Conservation (phyloP, 2,113 vertebrate species). For the Corynorhinus townsendii region DNA sequence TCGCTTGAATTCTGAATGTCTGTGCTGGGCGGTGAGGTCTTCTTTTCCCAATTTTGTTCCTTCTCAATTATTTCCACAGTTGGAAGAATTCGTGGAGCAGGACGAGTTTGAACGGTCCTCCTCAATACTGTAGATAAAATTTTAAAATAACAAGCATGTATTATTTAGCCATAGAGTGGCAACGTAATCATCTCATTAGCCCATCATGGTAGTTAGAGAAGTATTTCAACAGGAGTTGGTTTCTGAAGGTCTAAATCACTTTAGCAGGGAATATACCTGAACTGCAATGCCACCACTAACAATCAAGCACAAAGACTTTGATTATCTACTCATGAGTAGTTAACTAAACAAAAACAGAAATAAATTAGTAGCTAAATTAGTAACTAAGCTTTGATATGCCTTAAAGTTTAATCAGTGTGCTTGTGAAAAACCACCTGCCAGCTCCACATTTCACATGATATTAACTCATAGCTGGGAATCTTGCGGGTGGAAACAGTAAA, state of each 20-base stretch:
- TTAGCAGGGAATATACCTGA: neutral
- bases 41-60: slow-evolving; percentile 70
- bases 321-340: too few relatives aligned
- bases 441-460: neutral
- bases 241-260: slow-evolving; percentile 23
- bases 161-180: neutral
- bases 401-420: neutral
- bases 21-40: slow-evolving; percentile 32
- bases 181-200: neutral
- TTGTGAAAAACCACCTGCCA: neutral
- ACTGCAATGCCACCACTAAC: neutral
- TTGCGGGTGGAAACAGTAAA: neutral
- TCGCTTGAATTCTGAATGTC: slow-evolving; percentile 60
- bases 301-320: slow-evolving; percentile 14
- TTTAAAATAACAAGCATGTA: neutral
- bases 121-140: slow-evolving; percentile 51
- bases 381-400: neutral
- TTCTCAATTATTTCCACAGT: slow-evolving; percentile 59
- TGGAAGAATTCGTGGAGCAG: slow-evolving; percentile 65
- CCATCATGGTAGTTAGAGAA: neutral
- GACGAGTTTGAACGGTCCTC: slow-evolving; percentile 61
- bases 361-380: too few relatives aligned
- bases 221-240: neutral
- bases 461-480: neutral
- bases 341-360: too few relatives aligned